These are phyloP conservation scores for Hydrochoerus hydrochaeris DNA, from an alignment of 2,113 vertebrate genomes.

Conservation along the genomic window DNA sequence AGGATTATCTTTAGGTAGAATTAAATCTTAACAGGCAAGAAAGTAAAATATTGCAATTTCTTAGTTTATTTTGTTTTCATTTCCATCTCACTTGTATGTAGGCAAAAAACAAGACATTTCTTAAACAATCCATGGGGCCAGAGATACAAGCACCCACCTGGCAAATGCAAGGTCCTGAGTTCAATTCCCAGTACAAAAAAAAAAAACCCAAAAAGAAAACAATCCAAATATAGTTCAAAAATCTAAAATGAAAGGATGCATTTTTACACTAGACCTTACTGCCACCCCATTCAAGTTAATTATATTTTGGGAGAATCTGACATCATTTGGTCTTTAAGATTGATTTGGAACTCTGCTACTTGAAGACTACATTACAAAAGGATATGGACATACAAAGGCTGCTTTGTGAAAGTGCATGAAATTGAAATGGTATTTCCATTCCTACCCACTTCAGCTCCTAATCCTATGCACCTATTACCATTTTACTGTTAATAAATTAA, in stretches of 20 bases:
- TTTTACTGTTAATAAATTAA: neutral
- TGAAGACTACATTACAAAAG: neutral
- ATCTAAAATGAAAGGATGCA: neutral
- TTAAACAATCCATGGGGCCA: too few relatives aligned
- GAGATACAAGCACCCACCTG: too few relatives aligned
- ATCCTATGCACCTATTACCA: neutral
- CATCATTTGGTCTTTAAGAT: slow-evolving; percentile 38
- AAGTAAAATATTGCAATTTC: neutral
- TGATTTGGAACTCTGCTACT: neutral
- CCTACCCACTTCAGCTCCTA: neutral
- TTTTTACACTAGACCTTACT: neutral
- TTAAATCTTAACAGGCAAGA: neutral
- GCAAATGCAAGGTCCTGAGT: too few relatives aligned
- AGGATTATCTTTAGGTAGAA: neutral
- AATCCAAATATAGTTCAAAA: slow-evolving; percentile 24
- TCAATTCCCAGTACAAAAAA: too few relatives aligned
- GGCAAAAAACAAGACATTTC: slow-evolving; percentile 25
- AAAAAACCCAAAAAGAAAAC: neutral
- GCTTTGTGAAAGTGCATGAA: neutral
- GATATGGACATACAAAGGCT: neutral
- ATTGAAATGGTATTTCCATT: neutral
- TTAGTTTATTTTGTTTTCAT: slow-evolving; percentile 5
- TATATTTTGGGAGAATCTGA: neutral
- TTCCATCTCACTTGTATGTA: neutral
- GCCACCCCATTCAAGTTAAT: neutral